Evolutionary conservation across 2,113 vertebrate species (phyloP).

Genomic region (Engystomops pustulosus): DNA sequence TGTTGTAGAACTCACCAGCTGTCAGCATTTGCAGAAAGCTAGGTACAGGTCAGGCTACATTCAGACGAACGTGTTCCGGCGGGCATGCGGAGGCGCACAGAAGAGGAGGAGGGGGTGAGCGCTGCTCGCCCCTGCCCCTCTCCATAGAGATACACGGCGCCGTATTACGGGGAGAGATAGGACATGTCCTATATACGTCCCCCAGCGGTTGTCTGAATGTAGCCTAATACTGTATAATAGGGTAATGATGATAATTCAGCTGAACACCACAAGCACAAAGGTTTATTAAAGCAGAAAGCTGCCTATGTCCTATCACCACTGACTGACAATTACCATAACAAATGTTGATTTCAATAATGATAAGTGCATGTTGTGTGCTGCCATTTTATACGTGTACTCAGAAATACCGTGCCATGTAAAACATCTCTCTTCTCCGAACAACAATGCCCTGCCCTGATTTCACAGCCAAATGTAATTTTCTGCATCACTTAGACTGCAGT

Average conservation of each 20-base stretch:
- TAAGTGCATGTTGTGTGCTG: not conserved
- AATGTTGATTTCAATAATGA: conserved; percentile 27
- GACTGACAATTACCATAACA: not conserved
- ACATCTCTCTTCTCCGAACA: not conserved
- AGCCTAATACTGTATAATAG: too few species aligned
- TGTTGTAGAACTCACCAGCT: too few species aligned
- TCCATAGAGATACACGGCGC: too few species aligned
- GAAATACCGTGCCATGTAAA: conserved; percentile 14
- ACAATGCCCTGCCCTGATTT: conserved; percentile 28
- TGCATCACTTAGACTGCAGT: conserved; percentile 32
- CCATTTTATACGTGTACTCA: conserved; percentile 8
- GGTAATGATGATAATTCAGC: not conserved
- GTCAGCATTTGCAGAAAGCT: too few species aligned
- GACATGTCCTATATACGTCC: too few species aligned
- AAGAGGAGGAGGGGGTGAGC: too few species aligned
- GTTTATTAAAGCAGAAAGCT: not conserved
- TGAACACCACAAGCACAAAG: not conserved
- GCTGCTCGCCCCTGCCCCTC: too few species aligned
- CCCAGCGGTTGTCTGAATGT: too few species aligned
- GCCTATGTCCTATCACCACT: not conserved
- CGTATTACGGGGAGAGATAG: too few species aligned
- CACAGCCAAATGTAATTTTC: conserved; percentile 44
- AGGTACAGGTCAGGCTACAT: too few species aligned
- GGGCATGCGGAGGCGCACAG: too few species aligned
- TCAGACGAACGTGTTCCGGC: too few species aligned